These are phyloP conservation scores for Leucoraja erinaceus DNA, from an alignment of 2,113 vertebrate species.

Conservation along the genomic window DNA sequence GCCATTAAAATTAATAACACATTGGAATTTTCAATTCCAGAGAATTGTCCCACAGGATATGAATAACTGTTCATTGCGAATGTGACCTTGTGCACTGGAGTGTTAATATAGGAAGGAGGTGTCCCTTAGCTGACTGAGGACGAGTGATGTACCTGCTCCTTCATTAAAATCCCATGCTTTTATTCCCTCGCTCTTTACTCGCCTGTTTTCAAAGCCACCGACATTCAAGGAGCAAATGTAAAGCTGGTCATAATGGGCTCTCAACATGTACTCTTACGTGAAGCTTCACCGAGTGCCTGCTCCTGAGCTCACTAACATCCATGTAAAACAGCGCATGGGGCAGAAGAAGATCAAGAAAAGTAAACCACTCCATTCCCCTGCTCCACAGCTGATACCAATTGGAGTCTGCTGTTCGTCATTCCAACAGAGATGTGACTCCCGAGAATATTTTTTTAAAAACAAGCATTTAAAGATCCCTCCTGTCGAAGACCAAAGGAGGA, in stretches of 20 bases:
- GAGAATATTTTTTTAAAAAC: not conserved
- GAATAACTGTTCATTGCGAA: not conserved
- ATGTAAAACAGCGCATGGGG: not conserved
- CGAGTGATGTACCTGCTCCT: not conserved
- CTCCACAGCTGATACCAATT: not conserved
- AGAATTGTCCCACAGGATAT: conserved; percentile 11
- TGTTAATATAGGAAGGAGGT: not conserved
- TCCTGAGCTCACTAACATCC: not conserved
- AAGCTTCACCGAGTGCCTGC: not conserved
- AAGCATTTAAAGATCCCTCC: too few relatives aligned
- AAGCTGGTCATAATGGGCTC: not conserved
- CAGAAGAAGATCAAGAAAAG: not conserved
- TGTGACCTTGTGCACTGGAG: conserved; percentile 5
- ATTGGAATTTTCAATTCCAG: conserved; percentile 18
- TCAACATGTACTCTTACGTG: not conserved
- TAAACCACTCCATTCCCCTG: not conserved
- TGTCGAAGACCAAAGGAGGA: too few relatives aligned
- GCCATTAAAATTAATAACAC: conserved; percentile 33
- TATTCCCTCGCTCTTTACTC: too few relatives aligned
- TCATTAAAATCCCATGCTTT: not conserved
- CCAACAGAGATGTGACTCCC: too few relatives aligned
- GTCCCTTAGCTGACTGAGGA: not conserved
- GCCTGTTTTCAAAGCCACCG: not conserved
- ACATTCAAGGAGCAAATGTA: not conserved
- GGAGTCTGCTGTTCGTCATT: not conserved